These are phyloP conservation scores for Cynopterus brachyotis DNA, from an alignment of 2,113 vertebrate species.

Conservation along the genomic window DNA sequence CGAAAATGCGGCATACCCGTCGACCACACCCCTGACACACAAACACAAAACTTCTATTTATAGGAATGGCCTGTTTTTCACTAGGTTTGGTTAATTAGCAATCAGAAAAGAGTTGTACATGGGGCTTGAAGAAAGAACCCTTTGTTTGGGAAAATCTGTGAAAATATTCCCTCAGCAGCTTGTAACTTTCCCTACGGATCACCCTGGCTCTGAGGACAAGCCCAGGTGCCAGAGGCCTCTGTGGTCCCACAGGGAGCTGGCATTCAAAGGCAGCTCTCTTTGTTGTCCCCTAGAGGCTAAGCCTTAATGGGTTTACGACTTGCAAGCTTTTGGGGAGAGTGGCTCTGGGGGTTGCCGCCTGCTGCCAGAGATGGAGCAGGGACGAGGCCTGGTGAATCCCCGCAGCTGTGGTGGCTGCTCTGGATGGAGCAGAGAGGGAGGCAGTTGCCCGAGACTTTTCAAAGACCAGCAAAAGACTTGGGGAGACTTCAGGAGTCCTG, in stretches of 20 bases:
- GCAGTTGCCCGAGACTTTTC: slow-evolving; percentile 79
- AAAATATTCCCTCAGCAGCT: slow-evolving; percentile 65
- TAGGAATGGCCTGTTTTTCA: slow-evolving; percentile 28
- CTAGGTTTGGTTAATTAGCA: slow-evolving; percentile 42
- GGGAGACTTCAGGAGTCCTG: slow-evolving; percentile 75
- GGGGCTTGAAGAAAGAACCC: slow-evolving; percentile 7
- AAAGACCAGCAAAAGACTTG: slow-evolving; percentile 71
- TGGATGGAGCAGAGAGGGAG: background rate
- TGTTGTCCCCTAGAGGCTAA: slow-evolving; percentile 77
- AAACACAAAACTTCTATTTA: background rate
- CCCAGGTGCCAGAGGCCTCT: slow-evolving; percentile 74
- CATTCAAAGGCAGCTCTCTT: slow-evolving; percentile 61
- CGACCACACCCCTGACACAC: rapidly evolving
- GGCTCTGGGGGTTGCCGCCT: background rate
- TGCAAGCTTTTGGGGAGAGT: slow-evolving; percentile 65
- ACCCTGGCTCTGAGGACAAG: slow-evolving; percentile 54
- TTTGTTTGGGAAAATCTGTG: slow-evolving; percentile 58
- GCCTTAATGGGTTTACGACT: slow-evolving; percentile 79
- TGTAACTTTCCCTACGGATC: slow-evolving; percentile 50
- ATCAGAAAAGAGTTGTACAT: slow-evolving; percentile 37
- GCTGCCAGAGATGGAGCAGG: slow-evolving; percentile 71
- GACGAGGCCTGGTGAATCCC: slow-evolving; percentile 75
- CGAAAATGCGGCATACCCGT: background rate
- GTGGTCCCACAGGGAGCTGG: slow-evolving; percentile 74
- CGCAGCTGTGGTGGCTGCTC: slow-evolving; percentile 80